Evolutionary conservation across 1,140 invertebrate species (phyloP), one percentile per base, ranked within the genome.

Genomic region (Hycleus phaleratus): DNA sequence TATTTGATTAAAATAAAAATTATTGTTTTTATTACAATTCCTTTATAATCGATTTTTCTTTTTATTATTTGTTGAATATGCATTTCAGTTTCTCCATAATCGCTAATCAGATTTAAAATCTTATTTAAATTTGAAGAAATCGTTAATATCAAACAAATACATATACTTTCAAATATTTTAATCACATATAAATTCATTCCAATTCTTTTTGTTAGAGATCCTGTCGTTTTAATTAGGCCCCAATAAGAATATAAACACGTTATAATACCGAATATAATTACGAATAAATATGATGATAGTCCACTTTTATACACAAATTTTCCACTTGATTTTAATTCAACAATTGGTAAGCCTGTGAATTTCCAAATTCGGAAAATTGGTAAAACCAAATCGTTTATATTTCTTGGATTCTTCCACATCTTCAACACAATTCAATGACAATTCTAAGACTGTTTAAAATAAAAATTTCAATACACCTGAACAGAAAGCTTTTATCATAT

Each of bases 281-380:
- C 42, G 3, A 7, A 32, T 32, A 26, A 9, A 32, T n/a, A 45
- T 38, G 32, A 53, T 11, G n/a, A 12, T 26, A 11, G 24, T 24
- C 40, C 44, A 5, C 26, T 39, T 32, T 40, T 42, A 25, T 26
- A 43, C 2, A 26, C 25, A 43, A 52, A 39, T 52, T 7, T 32
- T 12, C 12, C 12, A 32, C 7, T 26, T 44, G 42, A 43, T 52
- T 11, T 26, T 24, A 10, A 26, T 51, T 24, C 44, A 24, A 43
- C 26, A 24, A 51, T 24, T 42, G 49, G 49, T 25, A 51, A 10
- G 24, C 25, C 26, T 3, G 49, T 51, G 11, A 18, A 51, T 10
- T 51, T 51, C 49, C 49, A 51, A 24, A 26, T 42, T 7, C 4
- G 24, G 44, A 51, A 51, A 26, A 51, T 25, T 18, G 49, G 49